phyloP scores from a whole-genome alignment of 2,888 invertebrate species.

The Drosophila yooni region DNA sequence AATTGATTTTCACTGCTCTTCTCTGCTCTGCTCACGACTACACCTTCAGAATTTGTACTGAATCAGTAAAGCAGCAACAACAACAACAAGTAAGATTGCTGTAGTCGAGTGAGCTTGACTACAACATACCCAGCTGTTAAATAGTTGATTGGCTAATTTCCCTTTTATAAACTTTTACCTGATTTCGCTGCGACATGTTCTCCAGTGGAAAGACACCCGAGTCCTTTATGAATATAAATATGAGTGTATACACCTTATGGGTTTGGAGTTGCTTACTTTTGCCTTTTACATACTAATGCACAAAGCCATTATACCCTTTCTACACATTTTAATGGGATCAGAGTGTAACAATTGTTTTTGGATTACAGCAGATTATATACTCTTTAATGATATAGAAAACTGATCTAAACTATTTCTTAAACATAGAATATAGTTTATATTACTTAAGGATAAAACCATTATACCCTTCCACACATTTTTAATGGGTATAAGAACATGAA shows the following conservation, averaged over 20 bases:
- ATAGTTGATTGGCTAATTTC: too few relatives aligned
- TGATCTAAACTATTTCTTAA: not conserved
- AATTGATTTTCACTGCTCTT: slow-evolving; percentile 74
- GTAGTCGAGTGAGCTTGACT: not conserved
- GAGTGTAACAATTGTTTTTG: not conserved
- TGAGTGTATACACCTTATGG: too few relatives aligned
- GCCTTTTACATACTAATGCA: not conserved
- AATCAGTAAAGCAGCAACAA: slow-evolving; percentile 63
- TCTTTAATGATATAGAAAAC: not conserved
- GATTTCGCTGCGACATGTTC: not conserved
- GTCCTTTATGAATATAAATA: too few relatives aligned
- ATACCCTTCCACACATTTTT: slow-evolving; percentile 25
- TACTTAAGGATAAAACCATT: not conserved
- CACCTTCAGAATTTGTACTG: slow-evolving; percentile 65
- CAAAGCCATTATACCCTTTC: not conserved
- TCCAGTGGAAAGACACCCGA: not conserved
- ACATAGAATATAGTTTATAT: not conserved
- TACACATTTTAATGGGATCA: not conserved
- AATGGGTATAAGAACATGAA: slow-evolving; percentile 11
- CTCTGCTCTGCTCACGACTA: slow-evolving; percentile 41
- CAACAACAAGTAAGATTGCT: not conserved
- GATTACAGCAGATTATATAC: not conserved
- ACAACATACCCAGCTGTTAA: not conserved
- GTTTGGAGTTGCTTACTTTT: not conserved
- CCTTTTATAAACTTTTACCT: not conserved